These are phyloP conservation scores for Laothoe populi DNA, from an alignment of 2,888 invertebrate species.

Conservation along the genomic window DNA sequence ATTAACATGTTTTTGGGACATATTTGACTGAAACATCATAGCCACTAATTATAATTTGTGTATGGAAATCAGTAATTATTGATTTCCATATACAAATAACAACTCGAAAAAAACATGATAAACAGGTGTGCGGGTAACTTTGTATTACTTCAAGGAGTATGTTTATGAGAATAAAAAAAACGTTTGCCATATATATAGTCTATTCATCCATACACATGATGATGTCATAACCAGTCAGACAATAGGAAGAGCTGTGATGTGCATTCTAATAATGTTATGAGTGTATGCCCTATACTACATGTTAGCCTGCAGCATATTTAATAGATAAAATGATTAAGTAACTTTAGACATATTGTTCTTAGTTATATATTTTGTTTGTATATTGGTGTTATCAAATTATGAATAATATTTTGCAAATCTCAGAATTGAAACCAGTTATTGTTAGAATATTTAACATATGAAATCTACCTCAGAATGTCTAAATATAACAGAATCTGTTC, in stretches of 20 bases:
- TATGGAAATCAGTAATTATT: too few relatives aligned
- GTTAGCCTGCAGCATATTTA: not conserved
- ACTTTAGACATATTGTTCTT: not conserved
- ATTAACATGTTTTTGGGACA: too few relatives aligned
- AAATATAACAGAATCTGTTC: too few relatives aligned
- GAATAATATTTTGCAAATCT: not conserved
- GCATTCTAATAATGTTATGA: slow-evolving; percentile 33
- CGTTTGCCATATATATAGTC: slow-evolving; percentile 10
- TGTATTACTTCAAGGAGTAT: too few relatives aligned
- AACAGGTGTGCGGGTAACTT: too few relatives aligned
- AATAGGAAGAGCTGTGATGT: slow-evolving; percentile 34
- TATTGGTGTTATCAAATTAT: not conserved
- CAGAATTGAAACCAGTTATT: not conserved
- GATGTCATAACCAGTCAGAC: slow-evolving; percentile 38
- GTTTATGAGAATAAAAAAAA: slow-evolving; percentile 6
- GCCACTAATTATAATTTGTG: too few relatives aligned
- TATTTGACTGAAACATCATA: too few relatives aligned
- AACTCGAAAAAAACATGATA: too few relatives aligned
- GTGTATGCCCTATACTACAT: not conserved
- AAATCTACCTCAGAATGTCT: too few relatives aligned
- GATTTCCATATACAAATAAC: too few relatives aligned
- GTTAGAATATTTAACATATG: too few relatives aligned
- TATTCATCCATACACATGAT: slow-evolving; percentile 4
- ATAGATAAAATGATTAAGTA: not conserved
- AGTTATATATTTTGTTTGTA: not conserved